Percentiles rank a stretch among this genome's conserved stretches.
phyloP scores from a whole-genome alignment of 2,113 vertebrate genomes.

The Carassius auratus region DNA sequence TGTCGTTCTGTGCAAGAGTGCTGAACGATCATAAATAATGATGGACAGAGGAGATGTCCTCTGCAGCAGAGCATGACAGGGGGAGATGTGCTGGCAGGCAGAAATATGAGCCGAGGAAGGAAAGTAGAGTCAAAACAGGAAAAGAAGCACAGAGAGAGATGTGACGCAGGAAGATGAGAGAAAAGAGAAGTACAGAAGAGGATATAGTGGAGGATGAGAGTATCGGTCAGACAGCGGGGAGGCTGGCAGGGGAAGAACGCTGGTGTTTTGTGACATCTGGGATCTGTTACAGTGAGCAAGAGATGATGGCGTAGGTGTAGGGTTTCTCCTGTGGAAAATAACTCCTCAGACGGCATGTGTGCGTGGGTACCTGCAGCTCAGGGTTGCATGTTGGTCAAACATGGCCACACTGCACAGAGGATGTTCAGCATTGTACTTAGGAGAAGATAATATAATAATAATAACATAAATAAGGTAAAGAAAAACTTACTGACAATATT shows the following conservation, averaged over 20 bases:
- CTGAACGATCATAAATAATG: conserved; percentile 38
- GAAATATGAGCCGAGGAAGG: conserved; percentile 27
- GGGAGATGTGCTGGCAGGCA: neutral
- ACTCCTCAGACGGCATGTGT: neutral
- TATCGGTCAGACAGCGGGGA: conserved; percentile 25
- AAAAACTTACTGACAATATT: neutral
- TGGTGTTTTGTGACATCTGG: conserved; percentile 19
- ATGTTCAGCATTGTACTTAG: neutral
- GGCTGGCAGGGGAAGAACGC: conserved; percentile 10
- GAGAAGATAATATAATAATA: no score
- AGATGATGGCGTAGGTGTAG: conserved; percentile 26
- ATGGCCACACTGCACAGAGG: neutral
- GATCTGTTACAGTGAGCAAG: conserved; percentile 23
- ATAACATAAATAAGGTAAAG: no score
- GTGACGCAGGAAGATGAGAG: neutral
- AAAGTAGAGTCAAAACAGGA: neutral
- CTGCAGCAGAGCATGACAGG: neutral
- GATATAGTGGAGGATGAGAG: conserved; percentile 5
- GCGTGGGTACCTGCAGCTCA: conserved; percentile 6
- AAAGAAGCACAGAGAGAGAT: neutral
- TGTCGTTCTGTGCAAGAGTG: conserved; percentile 15
- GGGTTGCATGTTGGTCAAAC: neutral
- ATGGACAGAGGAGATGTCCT: conserved; percentile 33
- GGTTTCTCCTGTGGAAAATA: conserved; percentile 18
- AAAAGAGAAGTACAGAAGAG: conserved; percentile 4